A percentile compares a stretch with the other conserved stretches of the same genome.
phyloP scores from a whole-genome alignment of 2,888 invertebrate genomes.

The Erebia palarica region DNA sequence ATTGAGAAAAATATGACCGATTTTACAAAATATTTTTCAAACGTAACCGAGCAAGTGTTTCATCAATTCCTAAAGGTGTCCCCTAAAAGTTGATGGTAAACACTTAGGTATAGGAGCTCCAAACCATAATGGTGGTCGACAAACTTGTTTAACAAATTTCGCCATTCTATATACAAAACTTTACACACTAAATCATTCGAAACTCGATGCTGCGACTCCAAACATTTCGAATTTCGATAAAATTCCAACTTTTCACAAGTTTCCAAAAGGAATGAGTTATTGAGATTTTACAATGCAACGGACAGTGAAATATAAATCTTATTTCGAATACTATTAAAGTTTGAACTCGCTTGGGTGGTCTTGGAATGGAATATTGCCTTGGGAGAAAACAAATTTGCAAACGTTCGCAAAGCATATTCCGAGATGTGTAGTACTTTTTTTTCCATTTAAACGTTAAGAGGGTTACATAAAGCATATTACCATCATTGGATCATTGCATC shows the following conservation, averaged over 20 bases:
- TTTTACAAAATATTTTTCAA: not conserved
- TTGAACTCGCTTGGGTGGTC: slow-evolving; percentile 8
- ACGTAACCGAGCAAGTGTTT: not conserved
- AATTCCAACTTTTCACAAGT: slow-evolving; percentile 67
- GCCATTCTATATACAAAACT: slow-evolving; percentile 44
- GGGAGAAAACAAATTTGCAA: slow-evolving; percentile 36
- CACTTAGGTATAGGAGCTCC: not conserved
- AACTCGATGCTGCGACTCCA: slow-evolving; percentile 42
- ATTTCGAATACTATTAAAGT: slow-evolving; percentile 18
- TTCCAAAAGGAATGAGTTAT: slow-evolving; percentile 56
- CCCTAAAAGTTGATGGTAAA: not conserved
- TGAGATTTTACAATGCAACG: slow-evolving; percentile 43
- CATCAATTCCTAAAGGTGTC: not conserved
- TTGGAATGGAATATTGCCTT: slow-evolving; percentile 25
- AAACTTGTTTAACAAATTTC: slow-evolving; percentile 28
- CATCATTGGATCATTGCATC: no score
- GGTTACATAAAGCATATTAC: no score
- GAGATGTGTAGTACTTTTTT: no score
- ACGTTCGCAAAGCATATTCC: slow-evolving; percentile 33
- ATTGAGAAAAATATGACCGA: not conserved
- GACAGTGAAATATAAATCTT: slow-evolving; percentile 25
- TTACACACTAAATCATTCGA: slow-evolving; percentile 60
- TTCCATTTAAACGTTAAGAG: no score
- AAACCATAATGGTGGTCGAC: slow-evolving; percentile 12
- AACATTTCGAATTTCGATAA: slow-evolving; percentile 66